Conservation (phyloP, 53 echinoderm and acorn worm genomes). For the Astropecten irregularis region DNA sequence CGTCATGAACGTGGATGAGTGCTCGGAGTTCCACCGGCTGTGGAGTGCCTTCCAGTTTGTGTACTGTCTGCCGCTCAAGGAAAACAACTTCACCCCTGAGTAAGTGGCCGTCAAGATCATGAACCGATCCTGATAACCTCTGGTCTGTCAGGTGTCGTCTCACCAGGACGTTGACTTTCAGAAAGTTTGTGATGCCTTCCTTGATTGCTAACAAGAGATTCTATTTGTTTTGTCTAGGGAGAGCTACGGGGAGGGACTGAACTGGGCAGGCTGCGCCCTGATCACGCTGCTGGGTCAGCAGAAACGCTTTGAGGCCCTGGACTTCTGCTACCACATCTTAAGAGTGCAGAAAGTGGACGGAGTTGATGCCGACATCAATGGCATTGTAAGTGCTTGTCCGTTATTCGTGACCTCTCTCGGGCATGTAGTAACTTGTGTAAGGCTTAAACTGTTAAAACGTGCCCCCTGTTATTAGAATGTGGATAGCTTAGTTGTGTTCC, state of each 20-base stretch:
- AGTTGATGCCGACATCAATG: slow-evolving; percentile 92
- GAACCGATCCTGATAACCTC: neutral
- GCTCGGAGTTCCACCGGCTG: slow-evolving; percentile 96
- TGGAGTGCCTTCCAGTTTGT: slow-evolving; percentile 99
- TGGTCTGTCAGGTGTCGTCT: too few relatives aligned
- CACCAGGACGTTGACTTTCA: too few relatives aligned
- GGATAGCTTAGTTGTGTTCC: too few relatives aligned
- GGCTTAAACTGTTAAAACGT: too few relatives aligned
- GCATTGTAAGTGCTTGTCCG: slow-evolving; percentile 99
- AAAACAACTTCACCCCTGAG: slow-evolving; percentile 95
- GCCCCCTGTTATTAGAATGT: too few relatives aligned
- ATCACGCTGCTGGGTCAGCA: slow-evolving; percentile 90
- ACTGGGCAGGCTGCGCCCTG: slow-evolving; percentile 97
- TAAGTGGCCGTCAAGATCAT: too few relatives aligned
- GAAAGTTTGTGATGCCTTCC: too few relatives aligned
- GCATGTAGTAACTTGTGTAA: neutral
- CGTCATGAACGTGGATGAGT: slow-evolving; percentile 98
- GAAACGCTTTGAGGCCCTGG: slow-evolving; percentile 90
- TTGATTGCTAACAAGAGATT: too few relatives aligned
- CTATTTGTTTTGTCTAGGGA: too few relatives aligned
- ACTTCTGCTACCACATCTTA: slow-evolving; percentile 97
- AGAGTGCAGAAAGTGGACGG: slow-evolving; percentile 88
- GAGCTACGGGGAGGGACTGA: slow-evolving; percentile 97
- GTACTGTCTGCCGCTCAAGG: slow-evolving; percentile 92
- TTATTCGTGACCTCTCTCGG: neutral